Evolutionary conservation across 2,113 vertebrate species (phyloP).

Genomic region (Eupsittula cactorum): DNA sequence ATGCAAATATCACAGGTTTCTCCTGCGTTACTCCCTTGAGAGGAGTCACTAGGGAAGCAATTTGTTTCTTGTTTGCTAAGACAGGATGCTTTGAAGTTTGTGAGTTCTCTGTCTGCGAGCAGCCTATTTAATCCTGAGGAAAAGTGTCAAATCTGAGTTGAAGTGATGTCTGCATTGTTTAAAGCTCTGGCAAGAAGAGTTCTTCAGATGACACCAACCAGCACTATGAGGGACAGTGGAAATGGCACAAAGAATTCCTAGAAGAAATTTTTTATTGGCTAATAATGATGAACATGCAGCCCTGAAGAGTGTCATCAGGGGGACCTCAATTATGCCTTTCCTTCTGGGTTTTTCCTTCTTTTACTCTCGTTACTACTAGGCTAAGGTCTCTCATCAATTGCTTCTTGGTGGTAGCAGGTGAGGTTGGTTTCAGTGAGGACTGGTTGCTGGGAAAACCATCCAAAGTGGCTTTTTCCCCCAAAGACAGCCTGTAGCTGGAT

Average conservation of each 20-base stretch:
- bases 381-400: background rate
- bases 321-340: background rate
- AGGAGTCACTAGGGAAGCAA: conserved; percentile 69
- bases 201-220: background rate
- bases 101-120: background rate
- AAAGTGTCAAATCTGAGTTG: conserved; percentile 45
- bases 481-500: background rate
- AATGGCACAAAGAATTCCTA: background rate
- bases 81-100: conserved; percentile 67
- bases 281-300: background rate
- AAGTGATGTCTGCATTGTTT: conserved; percentile 17
- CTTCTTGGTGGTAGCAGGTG: background rate
- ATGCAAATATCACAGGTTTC: conserved; percentile 67
- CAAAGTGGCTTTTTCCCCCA: background rate
- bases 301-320: background rate
- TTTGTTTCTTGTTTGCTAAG: conserved; percentile 74
- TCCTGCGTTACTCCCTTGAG: conserved; percentile 35
- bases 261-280: background rate
- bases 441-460: background rate
- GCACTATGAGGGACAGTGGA: background rate
- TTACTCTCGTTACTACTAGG: background rate
- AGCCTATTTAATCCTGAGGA: conserved; percentile 21
- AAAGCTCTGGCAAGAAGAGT: conserved; percentile 4
- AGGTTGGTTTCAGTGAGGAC: background rate
- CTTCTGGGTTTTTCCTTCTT: background rate